A percentile compares a stretch with the other conserved stretches of the same genome.
Conservation (phyloP, 2,797 vertebrate species). For the Sphenodon punctatus region DNA sequence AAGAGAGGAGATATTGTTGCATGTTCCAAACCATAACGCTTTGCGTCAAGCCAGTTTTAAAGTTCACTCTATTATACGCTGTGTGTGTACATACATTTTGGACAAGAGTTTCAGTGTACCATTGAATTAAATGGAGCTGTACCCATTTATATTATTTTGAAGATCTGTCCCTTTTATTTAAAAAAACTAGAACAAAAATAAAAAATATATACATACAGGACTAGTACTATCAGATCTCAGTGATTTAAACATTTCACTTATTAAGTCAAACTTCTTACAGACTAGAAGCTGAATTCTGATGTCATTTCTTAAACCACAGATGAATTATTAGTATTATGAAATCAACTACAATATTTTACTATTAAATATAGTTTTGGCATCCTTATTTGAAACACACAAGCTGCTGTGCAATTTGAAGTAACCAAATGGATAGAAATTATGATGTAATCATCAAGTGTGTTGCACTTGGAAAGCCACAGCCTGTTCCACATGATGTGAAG, state of each 20-base stretch:
- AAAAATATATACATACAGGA: background rate
- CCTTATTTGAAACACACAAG: background rate
- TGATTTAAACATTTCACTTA: background rate
- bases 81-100: slow-evolving; percentile 29
- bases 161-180: background rate
- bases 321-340: background rate
- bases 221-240: background rate
- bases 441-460: background rate
- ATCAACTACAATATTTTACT: background rate
- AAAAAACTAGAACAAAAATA: too few species aligned
- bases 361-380: background rate
- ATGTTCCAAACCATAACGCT: slow-evolving; percentile 7
- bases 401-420: background rate
- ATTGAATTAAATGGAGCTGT: background rate
- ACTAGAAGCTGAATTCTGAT: background rate
- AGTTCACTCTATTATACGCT: slow-evolving; percentile 6
- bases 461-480: background rate
- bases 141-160: background rate
- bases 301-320: background rate
- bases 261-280: background rate
- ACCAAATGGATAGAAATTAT: background rate
- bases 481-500: rapidly evolving
- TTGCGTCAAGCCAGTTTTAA: slow-evolving; percentile 21
- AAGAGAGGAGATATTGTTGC: background rate
- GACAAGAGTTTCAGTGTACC: background rate